Base-by-base conservation (phyloP, 2,113 vertebrate genomes). In the Penelope pileata region DNA sequence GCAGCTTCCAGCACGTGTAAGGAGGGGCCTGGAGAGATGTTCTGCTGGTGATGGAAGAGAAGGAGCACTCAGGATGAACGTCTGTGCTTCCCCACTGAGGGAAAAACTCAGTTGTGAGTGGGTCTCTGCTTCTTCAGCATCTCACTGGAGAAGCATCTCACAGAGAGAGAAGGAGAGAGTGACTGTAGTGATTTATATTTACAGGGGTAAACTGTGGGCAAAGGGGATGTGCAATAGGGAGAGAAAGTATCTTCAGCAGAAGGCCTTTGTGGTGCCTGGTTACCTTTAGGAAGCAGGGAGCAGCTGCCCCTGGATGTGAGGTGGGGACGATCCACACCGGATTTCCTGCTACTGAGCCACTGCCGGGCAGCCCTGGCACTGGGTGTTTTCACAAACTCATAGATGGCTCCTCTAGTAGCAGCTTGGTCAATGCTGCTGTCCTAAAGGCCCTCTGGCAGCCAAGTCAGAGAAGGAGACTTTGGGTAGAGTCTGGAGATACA, bases 261-360 rank as follows among this genome's bases (percentile, higher is more conserved):
- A 83, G 58, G 36, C 18, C 38, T 43, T 24, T 67, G 38, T 38
- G 13, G 38, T 83, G 23, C 10, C 38, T n/a, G n/a, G n/a, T n/a
- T n/a, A n/a, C n/a, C n/a, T n/a, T 6, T 0, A 32, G 38, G 38
- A 83, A 83, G 30, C 67, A 17, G 48, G 43, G 72, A 74, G 56
- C 59, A 67, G 42, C 0, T 0, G 53, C 83, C 13, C 30, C 54
- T 42, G 80, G 50, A 22, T 76, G 34, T 29, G 69, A 60, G 27
- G 58, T 21, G 42, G 54, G 66, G 48, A 86, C 34, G 47, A 48
- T 4, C 6, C 5, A 30, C 29, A 42, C 15, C 24, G 63, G 38
- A n/a, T 86, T 94, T 95, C 63, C 75, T 86, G 75, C 63, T 83
- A 82, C 88, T 93, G 85, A 83, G 72, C 90, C 75, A 90, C 76